Conservation (phyloP, 2,113 vertebrate genomes). For the Pogona vitticeps region DNA sequence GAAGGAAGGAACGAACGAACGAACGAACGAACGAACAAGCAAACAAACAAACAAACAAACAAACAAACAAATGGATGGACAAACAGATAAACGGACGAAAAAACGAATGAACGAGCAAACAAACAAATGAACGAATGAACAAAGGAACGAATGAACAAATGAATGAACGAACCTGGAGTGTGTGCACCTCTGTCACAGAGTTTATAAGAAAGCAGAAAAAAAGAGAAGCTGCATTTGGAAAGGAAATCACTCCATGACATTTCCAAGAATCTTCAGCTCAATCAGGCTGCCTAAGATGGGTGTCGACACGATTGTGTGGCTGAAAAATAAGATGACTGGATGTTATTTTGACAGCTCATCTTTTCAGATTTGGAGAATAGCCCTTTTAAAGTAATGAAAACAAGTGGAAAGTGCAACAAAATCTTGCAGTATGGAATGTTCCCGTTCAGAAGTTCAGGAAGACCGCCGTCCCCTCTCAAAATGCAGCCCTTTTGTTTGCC, state of each 20-base stretch:
- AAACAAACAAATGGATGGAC: too few species aligned
- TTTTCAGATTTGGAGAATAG: not conserved
- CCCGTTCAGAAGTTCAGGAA: not conserved
- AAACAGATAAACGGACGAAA: too few species aligned
- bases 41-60: too few species aligned
- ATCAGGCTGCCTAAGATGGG: not conserved
- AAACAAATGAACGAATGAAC: too few species aligned
- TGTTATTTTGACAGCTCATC: not conserved
- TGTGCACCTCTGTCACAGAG: too few species aligned
- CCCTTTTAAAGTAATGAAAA: not conserved
- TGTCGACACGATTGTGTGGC: not conserved
- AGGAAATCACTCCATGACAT: not conserved
- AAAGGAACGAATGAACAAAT: too few species aligned
- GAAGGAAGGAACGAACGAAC: too few species aligned
- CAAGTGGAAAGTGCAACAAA: not conserved
- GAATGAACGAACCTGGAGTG: too few species aligned
- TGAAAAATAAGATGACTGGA: too few species aligned
- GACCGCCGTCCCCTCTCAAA: not conserved
- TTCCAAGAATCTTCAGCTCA: not conserved
- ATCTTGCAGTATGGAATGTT: not conserved
- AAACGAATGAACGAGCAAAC: too few species aligned
- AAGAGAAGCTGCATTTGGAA: not conserved
- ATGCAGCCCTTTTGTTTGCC: too few species aligned
- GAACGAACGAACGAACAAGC: too few species aligned
- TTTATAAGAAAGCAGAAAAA: conserved; percentile 25